These are phyloP conservation scores for Epistrophella euchroma DNA, from an alignment of 2,888 invertebrate genomes.

Conservation along the genomic window DNA sequence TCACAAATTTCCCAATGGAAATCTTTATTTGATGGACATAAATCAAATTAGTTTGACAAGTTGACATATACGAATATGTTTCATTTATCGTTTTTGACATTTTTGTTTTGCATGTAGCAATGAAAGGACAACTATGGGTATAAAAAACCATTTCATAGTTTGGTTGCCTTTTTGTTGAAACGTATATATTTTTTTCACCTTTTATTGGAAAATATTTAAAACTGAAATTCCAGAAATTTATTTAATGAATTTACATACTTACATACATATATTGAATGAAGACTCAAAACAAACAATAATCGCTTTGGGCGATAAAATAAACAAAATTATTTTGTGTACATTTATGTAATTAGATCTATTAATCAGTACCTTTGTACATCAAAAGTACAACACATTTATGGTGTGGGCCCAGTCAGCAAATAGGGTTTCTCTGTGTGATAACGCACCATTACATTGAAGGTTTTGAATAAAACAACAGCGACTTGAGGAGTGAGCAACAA, in stretches of 20 bases:
- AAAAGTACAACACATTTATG: too few species aligned
- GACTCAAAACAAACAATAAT: background rate
- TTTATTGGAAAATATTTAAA: background rate
- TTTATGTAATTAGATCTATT: too few species aligned
- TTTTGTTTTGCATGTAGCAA: background rate
- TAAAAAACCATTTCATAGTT: background rate
- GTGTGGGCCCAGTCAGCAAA: too few species aligned
- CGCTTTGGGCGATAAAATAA: background rate
- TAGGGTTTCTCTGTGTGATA: too few species aligned
- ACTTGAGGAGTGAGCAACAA: too few species aligned
- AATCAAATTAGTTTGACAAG: constrained; percentile 23
- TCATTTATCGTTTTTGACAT: background rate
- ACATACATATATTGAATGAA: too few species aligned
- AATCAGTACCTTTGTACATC: too few species aligned
- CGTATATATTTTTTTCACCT: background rate
- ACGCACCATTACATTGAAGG: too few species aligned
- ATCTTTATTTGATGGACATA: constrained; percentile 24
- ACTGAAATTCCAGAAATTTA: background rate
- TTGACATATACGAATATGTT: background rate
- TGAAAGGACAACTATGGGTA: background rate
- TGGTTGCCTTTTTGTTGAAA: background rate
- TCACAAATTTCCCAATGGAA: constrained; percentile 32
- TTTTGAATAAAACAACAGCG: too few species aligned
- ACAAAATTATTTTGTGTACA: too few species aligned
- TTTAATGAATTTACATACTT: background rate